phyloP scores from a whole-genome alignment of 2,888 invertebrate genomes.

The Orgyia antiqua region DNA sequence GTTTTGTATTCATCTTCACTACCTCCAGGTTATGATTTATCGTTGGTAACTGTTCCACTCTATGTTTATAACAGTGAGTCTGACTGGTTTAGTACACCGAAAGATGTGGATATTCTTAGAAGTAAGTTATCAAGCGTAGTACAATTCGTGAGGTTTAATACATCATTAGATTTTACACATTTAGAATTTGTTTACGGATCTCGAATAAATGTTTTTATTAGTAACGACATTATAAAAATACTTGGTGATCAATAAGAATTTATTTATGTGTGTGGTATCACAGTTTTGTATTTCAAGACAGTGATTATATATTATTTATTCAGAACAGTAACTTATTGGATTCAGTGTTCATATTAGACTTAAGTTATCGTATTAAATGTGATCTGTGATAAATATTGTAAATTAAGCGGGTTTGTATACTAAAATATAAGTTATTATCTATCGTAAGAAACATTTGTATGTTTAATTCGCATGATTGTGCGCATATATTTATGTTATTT shows the following conservation, averaged over 20 bases:
- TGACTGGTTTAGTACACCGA: conserved; percentile 53
- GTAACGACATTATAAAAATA: conserved; percentile 42
- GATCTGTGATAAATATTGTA: no score
- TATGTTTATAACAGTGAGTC: conserved; percentile 49
- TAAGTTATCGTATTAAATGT: no score
- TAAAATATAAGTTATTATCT: no score
- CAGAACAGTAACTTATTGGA: no score
- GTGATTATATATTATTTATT: no score
- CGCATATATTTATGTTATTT: no score
- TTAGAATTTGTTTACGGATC: conserved; percentile 60
- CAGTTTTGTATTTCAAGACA: not conserved
- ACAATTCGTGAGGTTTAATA: conserved; percentile 38
- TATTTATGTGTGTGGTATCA: not conserved
- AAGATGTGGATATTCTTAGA: conserved; percentile 40
- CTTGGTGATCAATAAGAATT: conserved; percentile 12
- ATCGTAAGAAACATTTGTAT: no score
- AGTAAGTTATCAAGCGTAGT: conserved; percentile 41
- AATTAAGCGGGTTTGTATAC: no score
- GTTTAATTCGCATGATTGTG: no score
- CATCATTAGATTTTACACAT: conserved; percentile 53
- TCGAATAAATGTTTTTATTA: conserved; percentile 45
- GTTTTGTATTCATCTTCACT: conserved; percentile 33
- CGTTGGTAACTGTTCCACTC: conserved; percentile 43
- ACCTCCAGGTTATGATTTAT: conserved; percentile 52
- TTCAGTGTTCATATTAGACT: no score